phyloP scores from a whole-genome alignment of 2,888 invertebrate species.

The Fragum whitleyi region DNA sequence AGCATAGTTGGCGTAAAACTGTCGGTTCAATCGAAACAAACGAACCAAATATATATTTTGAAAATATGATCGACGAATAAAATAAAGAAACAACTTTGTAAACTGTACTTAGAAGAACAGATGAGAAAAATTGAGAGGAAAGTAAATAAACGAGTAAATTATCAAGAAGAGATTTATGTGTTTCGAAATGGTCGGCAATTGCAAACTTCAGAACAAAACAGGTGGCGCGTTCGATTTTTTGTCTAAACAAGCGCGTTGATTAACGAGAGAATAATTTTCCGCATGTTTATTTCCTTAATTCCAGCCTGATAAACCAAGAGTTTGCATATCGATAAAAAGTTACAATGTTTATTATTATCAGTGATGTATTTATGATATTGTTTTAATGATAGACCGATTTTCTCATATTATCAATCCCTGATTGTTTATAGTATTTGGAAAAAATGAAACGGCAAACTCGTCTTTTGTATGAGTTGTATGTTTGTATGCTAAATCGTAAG shows the following conservation, averaged over 20 bases:
- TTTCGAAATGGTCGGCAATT: neutral
- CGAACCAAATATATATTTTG: too few relatives aligned
- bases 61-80: too few relatives aligned
- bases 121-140: neutral
- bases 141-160: neutral
- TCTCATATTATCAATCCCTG: too few relatives aligned
- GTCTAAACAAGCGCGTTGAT: slow-evolving; percentile 9
- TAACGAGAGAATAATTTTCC: slow-evolving; percentile 18
- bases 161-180: neutral
- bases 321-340: neutral
- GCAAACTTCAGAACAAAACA: slow-evolving; percentile 8
- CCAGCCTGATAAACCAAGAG: neutral
- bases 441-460: too few relatives aligned
- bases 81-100: too few relatives aligned
- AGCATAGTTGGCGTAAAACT: too few relatives aligned
- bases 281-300: slow-evolving; percentile 10
- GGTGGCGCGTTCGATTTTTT: slow-evolving; percentile 9
- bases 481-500: too few relatives aligned
- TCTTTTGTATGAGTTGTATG: too few relatives aligned
- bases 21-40: too few relatives aligned
- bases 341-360: neutral
- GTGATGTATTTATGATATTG: neutral
- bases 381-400: neutral
- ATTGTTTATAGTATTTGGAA: too few relatives aligned
- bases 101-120: too few relatives aligned